Percentiles rank a stretch among this genome's conserved stretches.
Evolutionary conservation across 2,113 vertebrate genomes (phyloP).

Genomic region (Sarotherodon lohbergeri): DNA sequence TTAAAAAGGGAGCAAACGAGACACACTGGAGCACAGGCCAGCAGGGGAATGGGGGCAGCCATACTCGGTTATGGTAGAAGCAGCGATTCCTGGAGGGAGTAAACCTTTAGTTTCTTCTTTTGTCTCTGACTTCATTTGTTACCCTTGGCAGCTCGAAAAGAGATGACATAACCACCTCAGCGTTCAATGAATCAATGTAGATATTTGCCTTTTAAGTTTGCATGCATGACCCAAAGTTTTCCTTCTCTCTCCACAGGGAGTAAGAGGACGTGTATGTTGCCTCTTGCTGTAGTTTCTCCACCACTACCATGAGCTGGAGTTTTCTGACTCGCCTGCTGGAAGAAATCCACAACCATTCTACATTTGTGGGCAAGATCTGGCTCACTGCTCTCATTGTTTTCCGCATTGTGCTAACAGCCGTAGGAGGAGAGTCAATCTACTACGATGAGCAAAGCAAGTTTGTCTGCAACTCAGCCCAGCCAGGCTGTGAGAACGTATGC

Average conservation of each 20-base stretch:
- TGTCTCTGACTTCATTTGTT: neutral
- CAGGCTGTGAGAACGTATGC: slow-evolving; percentile 92
- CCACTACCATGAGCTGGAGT: slow-evolving; percentile 88
- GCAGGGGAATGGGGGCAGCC: neutral
- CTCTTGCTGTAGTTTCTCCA: neutral
- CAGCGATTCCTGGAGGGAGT: neutral
- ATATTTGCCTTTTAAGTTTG: neutral
- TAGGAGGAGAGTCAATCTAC: slow-evolving; percentile 94
- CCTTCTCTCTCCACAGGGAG: slow-evolving; percentile 30
- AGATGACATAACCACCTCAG: neutral
- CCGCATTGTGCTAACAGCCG: slow-evolving; percentile 89
- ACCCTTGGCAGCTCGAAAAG: neutral
- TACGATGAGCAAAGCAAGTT: slow-evolving; percentile 96
- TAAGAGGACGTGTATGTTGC: slow-evolving; percentile 15
- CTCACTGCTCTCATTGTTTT: slow-evolving; percentile 88
- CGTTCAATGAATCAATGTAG: neutral
- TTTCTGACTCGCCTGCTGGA: slow-evolving; percentile 93
- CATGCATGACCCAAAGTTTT: neutral
- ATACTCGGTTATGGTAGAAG: neutral
- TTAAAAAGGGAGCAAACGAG: neutral
- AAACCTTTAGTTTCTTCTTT: neutral
- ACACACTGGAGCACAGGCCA: neutral
- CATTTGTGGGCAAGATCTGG: slow-evolving; percentile 96
- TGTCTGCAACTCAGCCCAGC: slow-evolving; percentile 89
- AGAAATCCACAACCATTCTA: slow-evolving; percentile 96